Percentiles rank a stretch among this genome's conserved stretches.
Conservation (phyloP, 1,140 invertebrate species). For the Galendromus occidentalis region DNA sequence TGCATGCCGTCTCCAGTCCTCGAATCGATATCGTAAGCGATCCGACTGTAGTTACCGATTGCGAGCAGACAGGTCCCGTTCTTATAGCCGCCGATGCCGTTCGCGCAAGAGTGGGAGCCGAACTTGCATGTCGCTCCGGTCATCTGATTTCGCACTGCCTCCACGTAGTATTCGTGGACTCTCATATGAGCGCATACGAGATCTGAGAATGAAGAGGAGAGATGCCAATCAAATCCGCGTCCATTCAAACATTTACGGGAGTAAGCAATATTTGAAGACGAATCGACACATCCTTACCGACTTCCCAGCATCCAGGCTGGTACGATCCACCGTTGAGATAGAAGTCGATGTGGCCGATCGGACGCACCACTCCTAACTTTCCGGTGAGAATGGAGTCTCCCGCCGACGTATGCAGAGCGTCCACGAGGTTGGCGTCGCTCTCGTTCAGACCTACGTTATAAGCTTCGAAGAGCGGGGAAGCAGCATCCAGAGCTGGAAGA, state of each 20-base stretch:
- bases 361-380: conserved; percentile 14
- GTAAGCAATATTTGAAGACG: too few relatives aligned
- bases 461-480: conserved; percentile 40
- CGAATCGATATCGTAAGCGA: neutral
- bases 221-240: too few relatives aligned
- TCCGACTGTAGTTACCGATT: neutral
- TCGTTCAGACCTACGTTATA: conserved; percentile 13
- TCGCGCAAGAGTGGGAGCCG: neutral
- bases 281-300: neutral
- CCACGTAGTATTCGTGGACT: conserved; percentile 1
- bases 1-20: neutral
- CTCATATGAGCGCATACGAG: neutral
- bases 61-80: neutral
- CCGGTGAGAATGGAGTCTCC: conserved; percentile 18
- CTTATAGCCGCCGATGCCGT: neutral
- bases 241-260: too few relatives aligned
- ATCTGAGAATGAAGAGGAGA: neutral
- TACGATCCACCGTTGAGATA: conserved; percentile 51
- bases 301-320: conserved; percentile 17
- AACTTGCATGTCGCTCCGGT: neutral
- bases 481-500: conserved; percentile 42
- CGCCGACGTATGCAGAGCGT: conserved; percentile 47
- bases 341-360: conserved; percentile 23
- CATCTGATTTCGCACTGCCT: neutral
- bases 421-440: conserved; percentile 45